Evolutionary conservation across 2,888 invertebrate genomes (phyloP).

Genomic region (Noctua fimbriata): DNA sequence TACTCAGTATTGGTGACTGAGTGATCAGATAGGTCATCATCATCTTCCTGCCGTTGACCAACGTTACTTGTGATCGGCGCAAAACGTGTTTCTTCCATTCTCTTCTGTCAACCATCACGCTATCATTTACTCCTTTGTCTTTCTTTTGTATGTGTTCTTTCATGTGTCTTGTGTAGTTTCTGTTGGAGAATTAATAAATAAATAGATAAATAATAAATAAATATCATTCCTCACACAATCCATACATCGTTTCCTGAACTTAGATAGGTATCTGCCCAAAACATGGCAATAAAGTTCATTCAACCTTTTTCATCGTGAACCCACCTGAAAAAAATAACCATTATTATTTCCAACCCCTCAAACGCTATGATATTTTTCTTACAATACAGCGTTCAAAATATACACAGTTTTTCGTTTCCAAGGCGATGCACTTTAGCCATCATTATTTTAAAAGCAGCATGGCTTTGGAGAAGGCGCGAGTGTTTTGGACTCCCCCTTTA

Average conservation of each 20-base stretch:
- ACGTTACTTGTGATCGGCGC: too few relatives aligned
- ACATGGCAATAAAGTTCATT: not conserved
- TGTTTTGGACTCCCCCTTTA: constrained; percentile 62
- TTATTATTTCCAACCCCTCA: constrained; percentile 13
- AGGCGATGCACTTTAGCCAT: constrained; percentile 53
- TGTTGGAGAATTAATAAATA: too few relatives aligned
- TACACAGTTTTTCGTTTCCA: constrained; percentile 33
- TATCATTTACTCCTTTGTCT: too few relatives aligned
- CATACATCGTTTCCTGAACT: too few relatives aligned
- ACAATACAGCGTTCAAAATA: constrained; percentile 18
- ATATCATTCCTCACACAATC: too few relatives aligned
- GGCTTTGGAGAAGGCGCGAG: constrained; percentile 45
- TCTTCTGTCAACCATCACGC: too few relatives aligned
- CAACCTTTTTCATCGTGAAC: not conserved
- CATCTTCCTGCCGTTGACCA: too few relatives aligned
- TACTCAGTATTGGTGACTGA: not conserved
- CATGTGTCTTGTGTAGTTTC: too few relatives aligned
- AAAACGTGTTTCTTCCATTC: too few relatives aligned
- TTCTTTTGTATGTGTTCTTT: too few relatives aligned
- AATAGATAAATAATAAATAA: too few relatives aligned
- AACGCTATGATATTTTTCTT: constrained; percentile 31
- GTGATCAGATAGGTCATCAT: too few relatives aligned
- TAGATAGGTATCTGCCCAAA: not conserved
- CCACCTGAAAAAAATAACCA: not conserved
- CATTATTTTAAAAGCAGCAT: constrained; percentile 60